Conservation (phyloP, 2,113 vertebrate genomes). For the Lichenostomus cassidix region DNA sequence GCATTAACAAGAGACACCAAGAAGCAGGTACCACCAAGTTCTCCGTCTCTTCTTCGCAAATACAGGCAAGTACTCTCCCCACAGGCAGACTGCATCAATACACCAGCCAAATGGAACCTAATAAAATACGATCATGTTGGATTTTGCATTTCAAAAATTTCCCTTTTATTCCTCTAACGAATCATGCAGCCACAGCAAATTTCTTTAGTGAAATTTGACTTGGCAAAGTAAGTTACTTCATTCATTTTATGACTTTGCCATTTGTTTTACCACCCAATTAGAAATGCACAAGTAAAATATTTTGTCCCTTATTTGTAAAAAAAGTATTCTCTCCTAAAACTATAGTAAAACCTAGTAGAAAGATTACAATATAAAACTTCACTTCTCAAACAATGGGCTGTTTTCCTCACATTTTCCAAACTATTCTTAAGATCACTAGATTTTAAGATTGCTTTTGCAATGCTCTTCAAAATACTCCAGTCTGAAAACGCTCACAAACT, state of each 20-base stretch:
- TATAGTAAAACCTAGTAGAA: background rate
- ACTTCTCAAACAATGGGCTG: background rate
- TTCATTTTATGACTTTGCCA: background rate
- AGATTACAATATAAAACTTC: background rate
- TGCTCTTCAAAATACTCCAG: background rate
- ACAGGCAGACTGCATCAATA: background rate
- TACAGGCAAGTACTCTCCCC: background rate
- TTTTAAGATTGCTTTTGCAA: background rate
- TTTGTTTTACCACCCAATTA: background rate
- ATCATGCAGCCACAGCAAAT: background rate
- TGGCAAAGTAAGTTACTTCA: background rate
- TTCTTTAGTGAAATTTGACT: background rate
- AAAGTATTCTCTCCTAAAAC: background rate
- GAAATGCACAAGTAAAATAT: background rate
- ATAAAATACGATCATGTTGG: background rate
- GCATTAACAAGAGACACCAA: background rate
- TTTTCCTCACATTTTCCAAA: background rate
- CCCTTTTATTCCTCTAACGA: background rate
- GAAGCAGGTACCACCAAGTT: background rate
- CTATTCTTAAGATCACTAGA: background rate
- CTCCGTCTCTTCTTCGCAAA: background rate
- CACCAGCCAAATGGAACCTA: background rate
- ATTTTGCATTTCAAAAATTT: background rate
- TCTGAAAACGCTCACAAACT: background rate
- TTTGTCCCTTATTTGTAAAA: rapidly evolving